These are phyloP conservation scores for Hydrolagus colliei DNA, from an alignment of 2,797 vertebrate genomes.

Conservation along the genomic window DNA sequence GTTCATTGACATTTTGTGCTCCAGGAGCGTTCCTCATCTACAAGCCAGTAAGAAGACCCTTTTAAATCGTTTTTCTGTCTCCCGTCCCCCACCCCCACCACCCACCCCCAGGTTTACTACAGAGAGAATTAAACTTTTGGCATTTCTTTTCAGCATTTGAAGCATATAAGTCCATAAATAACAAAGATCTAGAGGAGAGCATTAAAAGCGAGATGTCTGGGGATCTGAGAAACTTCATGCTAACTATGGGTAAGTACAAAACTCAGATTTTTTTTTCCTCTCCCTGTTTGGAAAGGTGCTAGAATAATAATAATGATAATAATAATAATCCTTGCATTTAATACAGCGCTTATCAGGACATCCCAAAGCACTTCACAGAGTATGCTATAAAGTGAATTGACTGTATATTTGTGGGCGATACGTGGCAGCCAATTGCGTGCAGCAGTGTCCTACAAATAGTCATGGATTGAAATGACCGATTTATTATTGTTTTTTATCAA, in stretches of 20 bases:
- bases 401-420: too few relatives aligned
- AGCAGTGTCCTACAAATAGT: too few relatives aligned
- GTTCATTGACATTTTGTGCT: constrained; percentile 70
- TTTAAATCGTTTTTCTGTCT: neutral
- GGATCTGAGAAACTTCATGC: constrained; percentile 62
- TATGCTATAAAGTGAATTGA: too few relatives aligned
- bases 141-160: constrained; percentile 59
- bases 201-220: constrained; percentile 77
- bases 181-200: constrained; percentile 76
- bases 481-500: too few relatives aligned
- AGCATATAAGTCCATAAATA: constrained; percentile 71
- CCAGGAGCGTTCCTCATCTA: constrained; percentile 68
- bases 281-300: too few relatives aligned
- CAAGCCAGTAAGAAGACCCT: constrained; percentile 53
- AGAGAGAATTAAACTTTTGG: constrained; percentile 5
- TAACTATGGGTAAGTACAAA: constrained; percentile 66
- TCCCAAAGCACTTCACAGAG: too few relatives aligned
- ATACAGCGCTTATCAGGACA: too few relatives aligned
- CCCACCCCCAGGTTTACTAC: neutral
- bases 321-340: too few relatives aligned
- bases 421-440: too few relatives aligned
- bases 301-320: too few relatives aligned
- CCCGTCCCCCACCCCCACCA: neutral
- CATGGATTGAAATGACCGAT: too few relatives aligned
- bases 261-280: too few relatives aligned